Evolutionary conservation across 2,797 vertebrate species (phyloP).

Genomic region (Pseudochirops cupreus): DNA sequence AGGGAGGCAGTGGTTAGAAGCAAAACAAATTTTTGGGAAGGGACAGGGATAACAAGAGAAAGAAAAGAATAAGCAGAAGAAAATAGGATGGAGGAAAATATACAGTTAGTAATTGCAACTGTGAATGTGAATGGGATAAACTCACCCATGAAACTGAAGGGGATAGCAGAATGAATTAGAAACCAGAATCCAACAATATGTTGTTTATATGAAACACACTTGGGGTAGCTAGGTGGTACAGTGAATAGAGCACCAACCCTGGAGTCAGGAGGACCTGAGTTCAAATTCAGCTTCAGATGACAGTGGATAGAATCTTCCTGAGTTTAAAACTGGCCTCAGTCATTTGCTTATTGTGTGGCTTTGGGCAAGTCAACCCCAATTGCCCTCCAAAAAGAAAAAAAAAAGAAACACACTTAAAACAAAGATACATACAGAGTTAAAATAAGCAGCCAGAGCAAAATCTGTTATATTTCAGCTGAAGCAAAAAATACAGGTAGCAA

Average conservation of each 20-base stretch:
- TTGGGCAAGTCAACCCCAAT: too few species aligned
- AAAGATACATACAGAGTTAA: not conserved
- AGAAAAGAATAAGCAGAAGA: not conserved
- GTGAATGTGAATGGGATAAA: not conserved
- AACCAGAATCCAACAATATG: not conserved
- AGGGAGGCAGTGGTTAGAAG: not conserved
- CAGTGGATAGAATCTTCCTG: too few species aligned
- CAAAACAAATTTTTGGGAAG: not conserved
- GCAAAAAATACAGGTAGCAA: not conserved
- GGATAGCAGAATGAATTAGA: not conserved
- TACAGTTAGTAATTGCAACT: not conserved
- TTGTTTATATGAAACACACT: not conserved
- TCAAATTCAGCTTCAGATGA: too few species aligned
- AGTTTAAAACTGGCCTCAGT: too few species aligned
- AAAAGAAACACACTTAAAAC: not conserved
- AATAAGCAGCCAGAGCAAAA: not conserved
- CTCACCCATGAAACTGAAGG: not conserved
- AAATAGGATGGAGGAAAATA: not conserved
- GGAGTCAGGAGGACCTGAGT: too few species aligned
- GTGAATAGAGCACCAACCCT: too few species aligned
- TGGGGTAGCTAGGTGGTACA: too few species aligned
- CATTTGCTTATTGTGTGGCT: too few species aligned
- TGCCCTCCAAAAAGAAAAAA: too few species aligned
- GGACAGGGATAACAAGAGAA: too few species aligned
- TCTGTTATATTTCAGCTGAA: not conserved